phyloP scores from a whole-genome alignment of 2,113 vertebrate species.

The Cheilinus undulatus region DNA sequence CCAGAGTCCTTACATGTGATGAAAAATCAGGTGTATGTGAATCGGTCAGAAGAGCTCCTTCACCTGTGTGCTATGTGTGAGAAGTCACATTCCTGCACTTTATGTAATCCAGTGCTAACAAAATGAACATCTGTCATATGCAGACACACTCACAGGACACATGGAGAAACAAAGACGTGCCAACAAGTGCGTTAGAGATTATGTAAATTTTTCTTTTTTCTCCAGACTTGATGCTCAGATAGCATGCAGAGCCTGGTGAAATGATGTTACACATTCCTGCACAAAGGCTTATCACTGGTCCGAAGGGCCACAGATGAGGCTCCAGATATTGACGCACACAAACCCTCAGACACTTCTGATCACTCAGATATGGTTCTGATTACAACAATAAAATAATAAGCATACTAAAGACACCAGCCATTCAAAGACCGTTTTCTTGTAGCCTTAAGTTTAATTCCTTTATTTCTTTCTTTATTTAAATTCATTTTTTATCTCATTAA shows the following conservation, averaged over 20 bases:
- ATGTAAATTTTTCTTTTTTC: constrained; percentile 18
- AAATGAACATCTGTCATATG: constrained; percentile 20
- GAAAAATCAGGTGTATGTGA: not conserved
- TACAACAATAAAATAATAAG: not conserved
- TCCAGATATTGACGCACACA: constrained; percentile 66
- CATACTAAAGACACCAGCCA: too few species aligned
- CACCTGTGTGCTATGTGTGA: constrained; percentile 24
- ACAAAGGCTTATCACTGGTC: constrained; percentile 36
- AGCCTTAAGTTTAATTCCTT: too few species aligned
- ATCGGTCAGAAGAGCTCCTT: constrained; percentile 36
- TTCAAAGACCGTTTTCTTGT: too few species aligned
- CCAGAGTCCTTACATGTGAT: not conserved
- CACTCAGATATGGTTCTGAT: constrained; percentile 45
- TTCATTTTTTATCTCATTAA: too few species aligned
- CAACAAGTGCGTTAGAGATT: constrained; percentile 10
- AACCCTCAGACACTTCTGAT: constrained; percentile 20
- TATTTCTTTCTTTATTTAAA: too few species aligned
- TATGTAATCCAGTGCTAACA: constrained; percentile 10
- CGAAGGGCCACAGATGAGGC: constrained; percentile 13
- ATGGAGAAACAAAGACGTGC: not conserved
- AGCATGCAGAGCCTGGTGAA: not conserved
- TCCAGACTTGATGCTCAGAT: constrained; percentile 38
- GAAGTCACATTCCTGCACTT: constrained; percentile 45
- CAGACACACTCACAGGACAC: not conserved
- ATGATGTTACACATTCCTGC: constrained; percentile 3